Evolutionary conservation across 2,797 vertebrate genomes (phyloP).

Genomic region (Enteromius unitaeniatus): DNA sequence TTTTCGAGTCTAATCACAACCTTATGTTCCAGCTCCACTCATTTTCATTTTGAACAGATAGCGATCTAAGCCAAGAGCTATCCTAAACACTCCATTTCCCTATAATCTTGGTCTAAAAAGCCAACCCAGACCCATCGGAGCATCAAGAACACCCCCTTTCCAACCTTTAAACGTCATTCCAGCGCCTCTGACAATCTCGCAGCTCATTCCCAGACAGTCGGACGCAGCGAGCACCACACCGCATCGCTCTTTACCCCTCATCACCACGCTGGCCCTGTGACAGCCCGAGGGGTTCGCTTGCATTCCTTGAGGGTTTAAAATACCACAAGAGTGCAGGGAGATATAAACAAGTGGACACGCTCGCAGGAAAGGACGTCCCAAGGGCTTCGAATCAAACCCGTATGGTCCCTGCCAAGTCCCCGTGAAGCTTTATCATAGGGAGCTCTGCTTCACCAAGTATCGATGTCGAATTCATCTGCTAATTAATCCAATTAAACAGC

Average conservation of each 20-base stretch:
- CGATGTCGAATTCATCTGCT: constrained; percentile 72
- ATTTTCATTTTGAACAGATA: constrained; percentile 11
- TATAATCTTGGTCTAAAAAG: constrained; percentile 50
- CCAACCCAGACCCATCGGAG: constrained; percentile 17
- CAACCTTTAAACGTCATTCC: constrained; percentile 40
- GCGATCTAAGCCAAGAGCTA: neutral
- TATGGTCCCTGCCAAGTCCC: constrained; percentile 40
- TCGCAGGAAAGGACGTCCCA: constrained; percentile 36
- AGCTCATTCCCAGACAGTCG: constrained; percentile 61
- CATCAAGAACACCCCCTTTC: constrained; percentile 25
- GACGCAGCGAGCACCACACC: constrained; percentile 52
- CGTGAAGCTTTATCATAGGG: constrained; percentile 59
- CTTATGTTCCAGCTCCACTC: neutral
- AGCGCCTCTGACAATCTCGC: constrained; percentile 28
- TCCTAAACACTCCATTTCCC: constrained; percentile 2
- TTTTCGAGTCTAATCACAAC: neutral
- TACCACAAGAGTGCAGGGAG: constrained; percentile 46
- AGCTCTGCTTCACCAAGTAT: constrained; percentile 68
- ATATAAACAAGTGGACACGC: constrained; percentile 25
- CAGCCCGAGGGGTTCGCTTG: constrained; percentile 43
- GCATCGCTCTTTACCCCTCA: constrained; percentile 36
- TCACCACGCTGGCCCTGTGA: constrained; percentile 48
- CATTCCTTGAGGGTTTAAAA: constrained; percentile 68
- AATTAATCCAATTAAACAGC: constrained; percentile 79
- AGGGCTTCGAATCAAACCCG: constrained; percentile 40